Base-by-base conservation (phyloP, 1,140 invertebrate genomes). In the Tribolium castaneum region DNA sequence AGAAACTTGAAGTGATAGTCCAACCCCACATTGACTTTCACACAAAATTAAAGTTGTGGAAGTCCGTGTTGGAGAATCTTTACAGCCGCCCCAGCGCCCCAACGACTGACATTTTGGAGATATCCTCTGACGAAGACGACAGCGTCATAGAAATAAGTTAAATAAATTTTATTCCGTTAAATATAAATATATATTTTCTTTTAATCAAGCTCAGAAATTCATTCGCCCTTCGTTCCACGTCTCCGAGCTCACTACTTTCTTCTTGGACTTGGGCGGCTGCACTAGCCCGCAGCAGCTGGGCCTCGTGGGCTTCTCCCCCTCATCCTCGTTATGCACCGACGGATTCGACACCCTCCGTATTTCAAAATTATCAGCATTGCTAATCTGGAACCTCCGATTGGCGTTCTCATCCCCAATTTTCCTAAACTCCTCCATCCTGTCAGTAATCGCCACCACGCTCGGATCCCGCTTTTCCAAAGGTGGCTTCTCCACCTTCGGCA, bases 21-120 rank as follows among this genome's bases (percentile, higher is more conserved):
- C 6, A 30, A 12, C 45, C 30, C 2, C 9, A 25, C 52, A 12
- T 73, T 13, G 52, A 73, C n/a, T 73, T 73, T 16, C 71, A 73
- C 19, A 19, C 13, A 13, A 73, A 73, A 73, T 52, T 73, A 16
- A 73, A 73, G 25, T 12, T 73, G 50, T 73, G 71, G 71, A 51
- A 35, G n/a, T 34, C n/a, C n/a, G 9, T 73, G 30, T 34, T 73
- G 22, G 1, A 54, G 7, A 39, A 73, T 52, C 1, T 73, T 3
- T 66, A 66, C 14, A 30, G 30, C 25, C 12, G 9, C 9, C 22
- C 56, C 22, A 30, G 22, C 9, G 1, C n/a, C 6, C 56, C 56
- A 22, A 62, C 56, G 19, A 10, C 9, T 12, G 39, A 45, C 39
- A n/a, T 45, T n/a, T 45, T 45, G 39, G 39, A 45, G n/a, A 45